phyloP scores from a whole-genome alignment of 1,140 invertebrate genomes.

The Micrasema minimum region DNA sequence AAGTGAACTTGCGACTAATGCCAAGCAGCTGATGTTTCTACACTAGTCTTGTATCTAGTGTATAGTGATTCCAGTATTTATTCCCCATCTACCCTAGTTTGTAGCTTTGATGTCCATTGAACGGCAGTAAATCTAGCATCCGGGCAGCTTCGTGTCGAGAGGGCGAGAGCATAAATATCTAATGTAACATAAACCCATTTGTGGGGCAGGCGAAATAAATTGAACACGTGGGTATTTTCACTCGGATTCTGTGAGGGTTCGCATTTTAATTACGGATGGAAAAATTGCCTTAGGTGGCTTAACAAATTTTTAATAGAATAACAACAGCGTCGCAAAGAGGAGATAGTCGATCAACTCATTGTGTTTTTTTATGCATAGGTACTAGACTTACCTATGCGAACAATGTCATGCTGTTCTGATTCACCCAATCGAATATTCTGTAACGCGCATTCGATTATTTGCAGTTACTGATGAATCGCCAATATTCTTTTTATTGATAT shows the following conservation, averaged over 20 bases:
- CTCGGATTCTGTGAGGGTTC: conserved; percentile 45
- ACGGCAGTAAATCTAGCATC: conserved; percentile 36
- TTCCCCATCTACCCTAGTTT: background rate
- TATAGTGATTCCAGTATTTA: no score
- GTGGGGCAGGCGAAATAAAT: conserved; percentile 51
- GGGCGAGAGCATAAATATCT: conserved; percentile 52
- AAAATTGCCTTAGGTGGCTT: conserved; percentile 54
- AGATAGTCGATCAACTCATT: background rate
- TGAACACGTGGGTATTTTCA: conserved; percentile 53
- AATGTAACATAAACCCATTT: conserved; percentile 54
- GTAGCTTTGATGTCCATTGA: conserved; percentile 43
- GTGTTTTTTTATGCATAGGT: background rate
- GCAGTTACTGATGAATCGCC: no score
- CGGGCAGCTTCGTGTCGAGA: conserved; percentile 46
- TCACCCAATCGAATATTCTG: no score
- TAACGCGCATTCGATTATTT: no score
- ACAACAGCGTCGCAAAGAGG: conserved; percentile 39
- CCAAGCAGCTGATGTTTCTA: conserved; percentile 45
- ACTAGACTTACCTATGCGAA: no score
- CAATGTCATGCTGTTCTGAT: no score
- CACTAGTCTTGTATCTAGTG: no score
- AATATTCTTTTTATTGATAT: no score
- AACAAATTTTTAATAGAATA: conserved; percentile 50
- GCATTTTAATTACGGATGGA: conserved; percentile 51
- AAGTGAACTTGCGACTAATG: conserved; percentile 56